phyloP scores from a whole-genome alignment of 1,140 invertebrate species.

The Psilanteris sp. region DNA sequence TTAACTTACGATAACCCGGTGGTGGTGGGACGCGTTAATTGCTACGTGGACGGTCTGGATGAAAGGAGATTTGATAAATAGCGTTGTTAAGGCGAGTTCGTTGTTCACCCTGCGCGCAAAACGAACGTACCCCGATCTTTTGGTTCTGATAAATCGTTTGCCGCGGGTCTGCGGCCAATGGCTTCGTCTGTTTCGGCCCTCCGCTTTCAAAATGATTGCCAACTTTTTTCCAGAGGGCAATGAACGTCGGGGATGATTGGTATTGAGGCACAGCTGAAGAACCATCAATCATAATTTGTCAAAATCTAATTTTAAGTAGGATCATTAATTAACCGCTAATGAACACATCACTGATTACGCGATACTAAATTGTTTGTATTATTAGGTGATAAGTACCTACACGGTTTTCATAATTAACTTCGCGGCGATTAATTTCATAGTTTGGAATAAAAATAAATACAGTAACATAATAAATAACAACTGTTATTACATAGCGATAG shows the following conservation, averaged over 20 bases:
- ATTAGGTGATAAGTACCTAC: conserved; percentile 1
- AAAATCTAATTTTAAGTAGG: conserved; percentile 34
- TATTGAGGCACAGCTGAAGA: conserved; percentile 2
- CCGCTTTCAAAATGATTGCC: conserved; percentile 19
- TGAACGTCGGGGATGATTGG: conserved; percentile 48
- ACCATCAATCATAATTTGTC: conserved; percentile 47
- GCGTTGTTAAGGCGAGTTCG: conserved; percentile 71
- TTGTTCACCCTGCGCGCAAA: conserved; percentile 46
- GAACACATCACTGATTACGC: conserved; percentile 37
- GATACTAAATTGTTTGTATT: conserved; percentile 12
- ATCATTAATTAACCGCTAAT: conserved; percentile 42
- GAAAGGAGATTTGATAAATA: conserved; percentile 75
- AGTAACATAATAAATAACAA: no score
- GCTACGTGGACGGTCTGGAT: conserved; percentile 73
- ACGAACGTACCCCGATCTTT: conserved; percentile 71
- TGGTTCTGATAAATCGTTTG: conserved; percentile 71
- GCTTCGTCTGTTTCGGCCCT: conserved; percentile 43
- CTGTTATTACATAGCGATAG: no score
- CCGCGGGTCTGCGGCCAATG: conserved; percentile 61
- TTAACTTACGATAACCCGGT: conserved; percentile 75
- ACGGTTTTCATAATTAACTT: no score
- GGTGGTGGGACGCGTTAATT: conserved; percentile 74
- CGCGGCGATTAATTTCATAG: no score
- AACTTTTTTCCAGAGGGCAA: conserved; percentile 30
- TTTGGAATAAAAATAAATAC: no score